Conservation (phyloP, 2,797 vertebrate species). For the Megaceryle alcyon region DNA sequence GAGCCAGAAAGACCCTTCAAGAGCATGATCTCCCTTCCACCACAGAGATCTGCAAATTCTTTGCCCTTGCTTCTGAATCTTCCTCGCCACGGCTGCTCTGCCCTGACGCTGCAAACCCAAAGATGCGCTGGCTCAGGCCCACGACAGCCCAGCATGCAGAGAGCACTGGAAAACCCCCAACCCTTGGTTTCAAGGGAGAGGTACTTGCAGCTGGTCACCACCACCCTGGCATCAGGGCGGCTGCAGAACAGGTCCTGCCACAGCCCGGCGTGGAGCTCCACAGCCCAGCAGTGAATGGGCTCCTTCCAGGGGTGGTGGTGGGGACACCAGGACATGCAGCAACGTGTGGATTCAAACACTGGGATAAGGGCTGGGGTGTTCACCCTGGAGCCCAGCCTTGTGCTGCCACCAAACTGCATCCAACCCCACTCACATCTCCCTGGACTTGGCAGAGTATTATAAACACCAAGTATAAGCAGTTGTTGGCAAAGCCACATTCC, state of each 20-base stretch:
- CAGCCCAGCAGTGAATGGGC: background rate
- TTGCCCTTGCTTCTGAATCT: background rate
- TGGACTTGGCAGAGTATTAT: background rate
- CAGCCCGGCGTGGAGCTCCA: fast-evolving
- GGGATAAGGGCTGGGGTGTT: background rate
- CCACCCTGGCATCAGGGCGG: background rate
- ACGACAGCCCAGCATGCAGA: fast-evolving
- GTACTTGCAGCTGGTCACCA: background rate
- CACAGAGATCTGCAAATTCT: background rate
- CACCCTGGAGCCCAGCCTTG: background rate
- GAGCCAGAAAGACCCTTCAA: background rate
- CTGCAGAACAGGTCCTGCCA: background rate
- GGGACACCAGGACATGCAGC: background rate
- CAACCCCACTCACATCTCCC: background rate
- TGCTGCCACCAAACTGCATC: background rate
- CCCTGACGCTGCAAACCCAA: background rate
- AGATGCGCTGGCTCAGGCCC: background rate
- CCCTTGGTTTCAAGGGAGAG: background rate
- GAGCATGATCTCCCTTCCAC: fast-evolving
- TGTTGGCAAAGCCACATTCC: background rate
- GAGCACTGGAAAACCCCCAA: background rate
- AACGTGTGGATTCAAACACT: background rate
- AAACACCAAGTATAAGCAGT: background rate
- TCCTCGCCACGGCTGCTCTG: fast-evolving
- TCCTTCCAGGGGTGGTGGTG: background rate